phyloP scores from a whole-genome alignment of 2,797 vertebrate species.

The Hozukius guyotensis region DNA sequence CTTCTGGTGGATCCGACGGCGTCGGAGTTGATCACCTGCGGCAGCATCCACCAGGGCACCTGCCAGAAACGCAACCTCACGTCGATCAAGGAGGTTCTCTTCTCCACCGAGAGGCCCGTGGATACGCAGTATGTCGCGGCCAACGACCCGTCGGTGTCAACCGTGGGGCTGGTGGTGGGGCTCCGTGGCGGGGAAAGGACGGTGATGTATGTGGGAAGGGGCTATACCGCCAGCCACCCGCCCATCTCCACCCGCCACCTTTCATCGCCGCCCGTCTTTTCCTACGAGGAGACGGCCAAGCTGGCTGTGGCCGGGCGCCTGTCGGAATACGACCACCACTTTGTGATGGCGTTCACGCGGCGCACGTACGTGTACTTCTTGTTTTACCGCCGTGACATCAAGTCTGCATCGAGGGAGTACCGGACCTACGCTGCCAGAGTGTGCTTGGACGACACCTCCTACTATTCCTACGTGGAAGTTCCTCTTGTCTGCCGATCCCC shows the following conservation, averaged over 20 bases:
- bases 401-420: constrained; percentile 90
- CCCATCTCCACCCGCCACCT: constrained; percentile 95
- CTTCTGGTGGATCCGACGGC: constrained; percentile 88
- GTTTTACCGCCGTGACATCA: constrained; percentile 93
- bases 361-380: constrained; percentile 90
- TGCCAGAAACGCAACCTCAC: constrained; percentile 91
- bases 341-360: constrained; percentile 88
- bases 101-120: constrained; percentile 90
- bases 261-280: constrained; percentile 89
- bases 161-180: constrained; percentile 90
- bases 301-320: constrained; percentile 91
- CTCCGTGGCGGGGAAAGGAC: constrained; percentile 81
- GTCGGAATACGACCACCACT: constrained; percentile 96
- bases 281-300: constrained; percentile 96
- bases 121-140: constrained; percentile 97
- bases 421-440: constrained; percentile 92
- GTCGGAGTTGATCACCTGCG: constrained; percentile 91
- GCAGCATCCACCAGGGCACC: constrained; percentile 94
- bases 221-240: constrained; percentile 94
- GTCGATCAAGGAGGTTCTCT: constrained; percentile 84
- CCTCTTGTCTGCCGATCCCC: constrained; percentile 86
- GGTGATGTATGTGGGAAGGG: constrained; percentile 93
- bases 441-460: constrained; percentile 92
- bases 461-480: constrained; percentile 96
- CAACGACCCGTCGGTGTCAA: constrained; percentile 91